Percentiles rank a stretch among this genome's conserved stretches.
phyloP scores from a whole-genome alignment of 92 coral and sea anemone species.

The Bergia puertoricense region DNA sequence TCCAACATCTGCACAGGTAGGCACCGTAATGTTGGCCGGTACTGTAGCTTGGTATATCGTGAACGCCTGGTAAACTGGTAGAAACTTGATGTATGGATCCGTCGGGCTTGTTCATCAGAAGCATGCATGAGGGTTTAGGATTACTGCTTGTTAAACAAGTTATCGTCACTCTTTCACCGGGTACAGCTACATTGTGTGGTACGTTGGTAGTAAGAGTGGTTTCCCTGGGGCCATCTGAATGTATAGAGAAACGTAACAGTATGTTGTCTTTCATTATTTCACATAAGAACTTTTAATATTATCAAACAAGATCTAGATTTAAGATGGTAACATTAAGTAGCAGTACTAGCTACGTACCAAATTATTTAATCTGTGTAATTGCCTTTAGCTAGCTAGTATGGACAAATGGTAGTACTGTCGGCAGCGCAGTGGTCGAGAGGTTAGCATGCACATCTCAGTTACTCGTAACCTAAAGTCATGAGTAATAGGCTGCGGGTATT shows the following conservation, averaged over 20 bases:
- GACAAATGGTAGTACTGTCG: too few relatives aligned
- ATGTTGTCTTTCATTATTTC: too few relatives aligned
- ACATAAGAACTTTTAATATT: neutral
- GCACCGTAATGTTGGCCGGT: conserved; percentile 52
- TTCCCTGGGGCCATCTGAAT: conserved; percentile 58
- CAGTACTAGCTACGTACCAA: too few relatives aligned
- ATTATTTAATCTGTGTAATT: too few relatives aligned
- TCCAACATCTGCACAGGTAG: conserved; percentile 70
- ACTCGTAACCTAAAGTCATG: too few relatives aligned
- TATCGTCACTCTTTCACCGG: conserved; percentile 58
- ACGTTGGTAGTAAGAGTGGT: conserved; percentile 57
- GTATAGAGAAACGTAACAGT: neutral
- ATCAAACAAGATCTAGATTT: neutral
- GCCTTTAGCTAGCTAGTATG: too few relatives aligned
- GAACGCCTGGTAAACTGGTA: neutral
- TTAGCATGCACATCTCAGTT: too few relatives aligned
- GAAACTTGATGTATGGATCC: neutral
- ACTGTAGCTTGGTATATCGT: conserved; percentile 60
- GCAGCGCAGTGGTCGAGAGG: too few relatives aligned
- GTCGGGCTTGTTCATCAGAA: conserved; percentile 27
- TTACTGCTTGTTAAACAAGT: conserved; percentile 61
- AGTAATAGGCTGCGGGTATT: too few relatives aligned
- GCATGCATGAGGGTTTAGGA: conserved; percentile 64
- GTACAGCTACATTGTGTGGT: conserved; percentile 59
- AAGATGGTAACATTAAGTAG: too few relatives aligned